Base-by-base conservation (phyloP, 2,888 invertebrate species). In the Acrobasis consociella region DNA sequence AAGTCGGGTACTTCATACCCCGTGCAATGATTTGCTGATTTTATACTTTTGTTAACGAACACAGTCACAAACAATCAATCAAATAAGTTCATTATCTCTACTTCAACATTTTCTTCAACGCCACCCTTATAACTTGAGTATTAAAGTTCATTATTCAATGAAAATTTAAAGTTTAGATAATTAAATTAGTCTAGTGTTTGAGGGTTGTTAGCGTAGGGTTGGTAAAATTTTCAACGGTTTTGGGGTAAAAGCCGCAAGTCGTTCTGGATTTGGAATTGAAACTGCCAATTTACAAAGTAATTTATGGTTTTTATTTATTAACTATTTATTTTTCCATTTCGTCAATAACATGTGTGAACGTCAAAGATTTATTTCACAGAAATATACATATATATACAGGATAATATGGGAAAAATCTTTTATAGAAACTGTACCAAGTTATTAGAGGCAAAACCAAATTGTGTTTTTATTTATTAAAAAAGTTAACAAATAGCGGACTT, bases 31-130 rank as follows among this genome's bases (percentile, higher is more conserved):
- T 55, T 61, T 22, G 61, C 61, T 62, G 62, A 56, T 55, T 62
- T 62, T 37, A 10, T 38, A 62, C 62, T 62, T 62, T 62, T 61
- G 52, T 61, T 62, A 62, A 55, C 55, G 38, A 62, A 55, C 53
- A 17, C 13, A 31, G 31, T 56, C 53, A 53, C 53, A 42, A 15
- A 52, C 51, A 56, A 52, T 52, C 62, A 62, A 62, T 61, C 55
- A 49, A 55, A 8, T 49, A 8, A 50, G 22, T 49, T 55, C 53
- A 37, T 49, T 37, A 49, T 31, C 37, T 49, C 37, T 15, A 50
- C 49, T 50, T 3, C 46, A 13, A 46, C 11, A 46, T 5, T 46
- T n/a, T 13, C 11, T n/a, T 46, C 46, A 13, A n/a, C 11, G 11
- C 37, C 52, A 9, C 16, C 17, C 56, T 56, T 56, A 42, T 46